phyloP scores from a whole-genome alignment of 1,140 invertebrate species.

The Drosophila nigrodunni region DNA sequence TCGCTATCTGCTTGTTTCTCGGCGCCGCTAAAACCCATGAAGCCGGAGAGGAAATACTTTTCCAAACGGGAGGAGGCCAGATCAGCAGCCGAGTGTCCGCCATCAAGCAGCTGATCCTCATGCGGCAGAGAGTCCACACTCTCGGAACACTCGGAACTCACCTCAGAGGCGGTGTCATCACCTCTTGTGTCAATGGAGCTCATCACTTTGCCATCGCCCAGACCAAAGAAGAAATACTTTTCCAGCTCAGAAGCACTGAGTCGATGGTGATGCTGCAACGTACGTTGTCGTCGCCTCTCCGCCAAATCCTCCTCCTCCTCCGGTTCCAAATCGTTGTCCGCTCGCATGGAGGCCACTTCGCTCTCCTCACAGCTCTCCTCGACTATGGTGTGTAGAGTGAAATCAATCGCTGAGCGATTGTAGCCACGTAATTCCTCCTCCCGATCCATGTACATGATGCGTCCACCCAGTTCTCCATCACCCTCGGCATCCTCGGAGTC shows the following conservation, averaged over 20 bases:
- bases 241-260: constrained; percentile 93
- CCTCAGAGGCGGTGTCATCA: constrained; percentile 93
- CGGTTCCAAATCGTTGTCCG: constrained; percentile 59
- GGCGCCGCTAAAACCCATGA: constrained; percentile 90
- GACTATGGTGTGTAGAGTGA: constrained; percentile 96
- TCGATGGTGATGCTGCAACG: constrained; percentile 85
- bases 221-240: constrained; percentile 95
- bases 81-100: constrained; percentile 86
- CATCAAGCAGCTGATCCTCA: constrained; percentile 86
- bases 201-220: constrained; percentile 89
- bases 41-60: constrained; percentile 95
- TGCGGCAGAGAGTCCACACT: constrained; percentile 89
- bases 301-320: constrained; percentile 59
- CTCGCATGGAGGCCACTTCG: constrained; percentile 87
- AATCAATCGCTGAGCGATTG: constrained; percentile 92
- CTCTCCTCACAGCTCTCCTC: constrained; percentile 97
- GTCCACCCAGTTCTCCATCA: constrained; percentile 53
- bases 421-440: constrained; percentile 93
- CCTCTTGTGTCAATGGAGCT: constrained; percentile 85
- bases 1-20: constrained; percentile 90
- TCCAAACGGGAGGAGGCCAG: constrained; percentile 93
- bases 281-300: constrained; percentile 75
- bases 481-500: constrained; percentile 85
- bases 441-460: constrained; percentile 86
- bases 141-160: constrained; percentile 94